Evolutionary conservation across 2,113 vertebrate species (phyloP).

Genomic region (Lophius piscatorius): DNA sequence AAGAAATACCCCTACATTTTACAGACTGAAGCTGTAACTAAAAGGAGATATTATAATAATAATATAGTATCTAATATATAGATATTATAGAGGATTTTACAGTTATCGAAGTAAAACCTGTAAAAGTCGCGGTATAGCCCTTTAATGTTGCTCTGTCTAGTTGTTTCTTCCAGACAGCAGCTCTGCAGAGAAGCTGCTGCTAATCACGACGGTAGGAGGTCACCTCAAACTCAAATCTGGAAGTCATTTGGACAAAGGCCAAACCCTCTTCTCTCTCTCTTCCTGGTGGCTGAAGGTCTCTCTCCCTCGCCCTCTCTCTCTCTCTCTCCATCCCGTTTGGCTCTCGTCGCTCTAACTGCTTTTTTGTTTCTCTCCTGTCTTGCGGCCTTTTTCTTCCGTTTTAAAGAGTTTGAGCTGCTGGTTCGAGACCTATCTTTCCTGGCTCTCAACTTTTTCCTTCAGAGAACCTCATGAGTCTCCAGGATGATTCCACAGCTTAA

Average conservation of each 20-base stretch:
- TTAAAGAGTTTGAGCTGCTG: not conserved
- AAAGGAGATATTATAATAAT: too few species aligned
- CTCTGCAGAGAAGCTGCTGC: constrained; percentile 32
- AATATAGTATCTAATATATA: too few species aligned
- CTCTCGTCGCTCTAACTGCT: not conserved
- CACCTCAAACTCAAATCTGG: constrained; percentile 37
- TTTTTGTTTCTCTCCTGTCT: not conserved
- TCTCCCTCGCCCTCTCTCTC: constrained; percentile 1
- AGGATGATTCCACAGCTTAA: not conserved
- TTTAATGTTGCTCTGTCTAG: not conserved
- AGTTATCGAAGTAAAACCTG: not conserved
- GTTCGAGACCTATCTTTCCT: not conserved
- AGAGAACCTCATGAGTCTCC: too few species aligned
- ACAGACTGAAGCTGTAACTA: too few species aligned
- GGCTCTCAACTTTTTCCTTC: too few species aligned
- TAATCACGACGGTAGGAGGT: constrained; percentile 31
- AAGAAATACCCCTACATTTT: too few species aligned
- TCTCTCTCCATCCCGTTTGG: not conserved
- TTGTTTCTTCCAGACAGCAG: constrained; percentile 17
- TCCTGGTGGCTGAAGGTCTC: not conserved
- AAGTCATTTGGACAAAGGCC: constrained; percentile 42
- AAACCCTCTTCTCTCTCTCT: not conserved
- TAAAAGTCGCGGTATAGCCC: constrained; percentile 1
- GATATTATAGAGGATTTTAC: not conserved
- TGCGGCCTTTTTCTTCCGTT: not conserved